phyloP scores from a whole-genome alignment of 2,113 vertebrate genomes.

The Tapirus terrestris region DNA sequence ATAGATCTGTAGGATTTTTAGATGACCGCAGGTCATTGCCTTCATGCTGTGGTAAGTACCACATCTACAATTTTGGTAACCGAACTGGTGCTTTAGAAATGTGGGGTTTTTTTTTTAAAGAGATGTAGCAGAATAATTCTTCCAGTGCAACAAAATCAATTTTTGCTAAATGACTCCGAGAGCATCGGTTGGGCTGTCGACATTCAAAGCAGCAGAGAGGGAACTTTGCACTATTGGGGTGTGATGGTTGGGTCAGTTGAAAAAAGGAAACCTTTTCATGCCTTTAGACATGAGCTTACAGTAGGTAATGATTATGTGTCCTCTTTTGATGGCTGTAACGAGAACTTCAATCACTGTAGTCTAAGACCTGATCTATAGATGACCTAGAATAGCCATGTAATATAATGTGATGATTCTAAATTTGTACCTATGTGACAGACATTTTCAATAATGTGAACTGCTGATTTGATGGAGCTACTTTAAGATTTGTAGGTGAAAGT shows the following conservation, averaged over 20 bases:
- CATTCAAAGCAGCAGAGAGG: conserved; percentile 75
- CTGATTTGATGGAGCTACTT: conserved; percentile 93
- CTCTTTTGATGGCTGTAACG: conserved; percentile 94
- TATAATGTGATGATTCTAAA: conserved; percentile 94
- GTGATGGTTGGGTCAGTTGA: conserved; percentile 83
- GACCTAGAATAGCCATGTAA: conserved; percentile 98
- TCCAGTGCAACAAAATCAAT: conserved; percentile 70
- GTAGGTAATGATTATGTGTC: conserved; percentile 97
- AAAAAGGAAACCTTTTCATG: conserved; percentile 86
- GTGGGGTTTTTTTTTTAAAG: conserved; percentile 51
- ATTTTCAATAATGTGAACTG: conserved; percentile 94
- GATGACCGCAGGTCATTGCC: conserved; percentile 83
- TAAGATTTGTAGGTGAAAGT: conserved; percentile 92
- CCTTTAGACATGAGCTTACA: conserved; percentile 89
- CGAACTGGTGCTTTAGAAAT: conserved; percentile 85
- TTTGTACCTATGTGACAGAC: conserved; percentile 94
- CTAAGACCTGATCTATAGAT: conserved; percentile 96
- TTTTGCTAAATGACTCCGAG: conserved; percentile 72
- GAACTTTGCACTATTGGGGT: conserved; percentile 81
- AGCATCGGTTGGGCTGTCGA: conserved; percentile 76
- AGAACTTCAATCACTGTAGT: conserved; percentile 96
- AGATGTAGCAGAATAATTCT: conserved; percentile 81
- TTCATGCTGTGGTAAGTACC: conserved; percentile 88
- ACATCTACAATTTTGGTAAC: conserved; percentile 83
- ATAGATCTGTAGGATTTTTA: conserved; percentile 84